A percentile compares a stretch with the other conserved stretches of the same genome.
Conservation (phyloP, 2,113 vertebrate genomes). For the Microcebus murinus region DNA sequence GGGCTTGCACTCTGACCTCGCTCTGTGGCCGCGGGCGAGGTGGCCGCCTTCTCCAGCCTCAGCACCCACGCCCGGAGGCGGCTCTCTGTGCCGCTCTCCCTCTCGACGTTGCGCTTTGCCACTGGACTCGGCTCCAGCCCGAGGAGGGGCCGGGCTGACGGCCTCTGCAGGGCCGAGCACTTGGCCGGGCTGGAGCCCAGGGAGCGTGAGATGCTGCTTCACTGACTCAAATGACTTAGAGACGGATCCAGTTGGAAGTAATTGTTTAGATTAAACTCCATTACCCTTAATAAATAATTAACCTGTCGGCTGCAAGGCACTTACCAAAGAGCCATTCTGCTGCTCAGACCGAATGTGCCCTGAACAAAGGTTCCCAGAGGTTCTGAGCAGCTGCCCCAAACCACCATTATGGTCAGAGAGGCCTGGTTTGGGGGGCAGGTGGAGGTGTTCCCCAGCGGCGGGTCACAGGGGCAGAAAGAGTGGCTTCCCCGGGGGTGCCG, state of each 20-base stretch:
- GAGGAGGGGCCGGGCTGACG: background rate
- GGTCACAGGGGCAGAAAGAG: no score
- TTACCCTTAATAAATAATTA: conserved; percentile 31
- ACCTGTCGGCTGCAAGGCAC: background rate
- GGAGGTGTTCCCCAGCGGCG: no score
- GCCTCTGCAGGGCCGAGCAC: background rate
- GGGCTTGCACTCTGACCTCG: no score
- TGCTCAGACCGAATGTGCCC: background rate
- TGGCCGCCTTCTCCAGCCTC: background rate
- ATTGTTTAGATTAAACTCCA: conserved; percentile 34
- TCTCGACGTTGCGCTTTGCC: no score
- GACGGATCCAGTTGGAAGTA: background rate
- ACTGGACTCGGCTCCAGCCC: background rate
- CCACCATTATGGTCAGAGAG: no score
- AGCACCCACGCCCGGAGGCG: background rate
- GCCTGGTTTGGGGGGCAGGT: no score
- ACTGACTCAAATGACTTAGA: background rate
- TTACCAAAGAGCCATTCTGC: background rate
- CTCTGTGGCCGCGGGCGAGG: background rate
- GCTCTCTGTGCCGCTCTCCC: background rate
- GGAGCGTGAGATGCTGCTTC: background rate
- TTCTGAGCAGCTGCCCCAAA: background rate
- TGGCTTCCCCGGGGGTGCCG: no score
- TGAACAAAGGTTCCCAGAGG: background rate
- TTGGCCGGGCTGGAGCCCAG: background rate